A percentile compares a stretch with the other conserved stretches of the same genome.
Conservation (phyloP, 2,888 invertebrate genomes). For the Diloba caeruleocephala region DNA sequence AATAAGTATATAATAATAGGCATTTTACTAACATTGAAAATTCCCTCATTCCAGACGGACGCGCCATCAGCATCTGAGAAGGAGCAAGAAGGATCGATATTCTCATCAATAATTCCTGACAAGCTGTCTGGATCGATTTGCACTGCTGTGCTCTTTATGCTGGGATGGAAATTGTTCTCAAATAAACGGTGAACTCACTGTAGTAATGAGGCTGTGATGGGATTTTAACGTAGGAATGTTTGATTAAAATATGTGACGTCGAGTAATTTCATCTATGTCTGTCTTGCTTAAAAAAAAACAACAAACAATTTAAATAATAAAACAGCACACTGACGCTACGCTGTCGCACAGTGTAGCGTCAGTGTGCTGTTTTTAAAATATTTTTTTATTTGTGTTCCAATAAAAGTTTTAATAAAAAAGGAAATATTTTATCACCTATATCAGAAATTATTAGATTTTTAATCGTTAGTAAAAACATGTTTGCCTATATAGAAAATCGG, state of each 20-base stretch:
- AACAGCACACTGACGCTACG: too few relatives aligned
- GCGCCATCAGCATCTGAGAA: slow-evolving; percentile 61
- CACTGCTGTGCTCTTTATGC: slow-evolving; percentile 90
- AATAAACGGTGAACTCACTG: slow-evolving; percentile 84
- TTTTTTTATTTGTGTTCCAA: too few relatives aligned
- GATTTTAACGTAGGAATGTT: slow-evolving; percentile 28
- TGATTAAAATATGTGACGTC: slow-evolving; percentile 33
- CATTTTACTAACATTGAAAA: neutral
- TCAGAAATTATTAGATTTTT: too few relatives aligned
- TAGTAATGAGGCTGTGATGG: slow-evolving; percentile 21
- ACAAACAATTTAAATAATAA: neutral
- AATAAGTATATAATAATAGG: too few relatives aligned
- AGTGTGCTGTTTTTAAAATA: too few relatives aligned
- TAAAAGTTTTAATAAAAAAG: too few relatives aligned
- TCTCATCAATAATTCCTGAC: slow-evolving; percentile 89
- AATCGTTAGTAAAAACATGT: too few relatives aligned
- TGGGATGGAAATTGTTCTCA: slow-evolving; percentile 90
- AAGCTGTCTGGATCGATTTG: slow-evolving; percentile 89
- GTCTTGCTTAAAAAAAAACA: neutral
- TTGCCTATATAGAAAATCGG: too few relatives aligned
- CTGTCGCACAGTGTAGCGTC: too few relatives aligned
- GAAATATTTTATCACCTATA: too few relatives aligned
- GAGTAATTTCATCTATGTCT: too few relatives aligned
- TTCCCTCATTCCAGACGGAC: slow-evolving; percentile 76
- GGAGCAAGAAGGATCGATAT: slow-evolving; percentile 79